A percentile compares a stretch with the other conserved stretches of the same genome.
These are phyloP conservation scores for Luperina testacea DNA, from an alignment of 2,888 invertebrate species.

Conservation along the genomic window DNA sequence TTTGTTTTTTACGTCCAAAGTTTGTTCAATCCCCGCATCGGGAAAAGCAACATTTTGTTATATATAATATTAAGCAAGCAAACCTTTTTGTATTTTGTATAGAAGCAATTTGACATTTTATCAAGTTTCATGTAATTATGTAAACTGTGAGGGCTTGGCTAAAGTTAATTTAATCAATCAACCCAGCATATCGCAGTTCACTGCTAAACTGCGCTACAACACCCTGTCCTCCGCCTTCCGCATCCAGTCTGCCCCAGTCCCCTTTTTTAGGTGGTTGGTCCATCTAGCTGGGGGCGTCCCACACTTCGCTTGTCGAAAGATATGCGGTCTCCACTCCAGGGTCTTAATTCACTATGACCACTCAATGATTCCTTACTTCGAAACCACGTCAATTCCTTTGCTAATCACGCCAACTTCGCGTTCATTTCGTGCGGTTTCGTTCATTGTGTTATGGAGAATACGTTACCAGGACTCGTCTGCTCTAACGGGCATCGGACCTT, in stretches of 20 bases:
- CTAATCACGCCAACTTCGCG: background rate
- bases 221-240: background rate
- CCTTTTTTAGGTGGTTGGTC: background rate
- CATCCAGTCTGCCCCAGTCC: background rate
- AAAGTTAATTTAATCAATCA: background rate
- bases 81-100: background rate
- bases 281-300: background rate
- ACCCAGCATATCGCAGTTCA: background rate
- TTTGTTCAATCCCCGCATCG: background rate
- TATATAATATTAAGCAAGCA: background rate
- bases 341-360: background rate
- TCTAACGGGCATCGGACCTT: background rate
- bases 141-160: background rate
- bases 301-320: background rate
- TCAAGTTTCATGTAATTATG: background rate
- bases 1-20: constrained; percentile 4
- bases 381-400: background rate
- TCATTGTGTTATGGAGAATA: too few species aligned
- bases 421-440: too few species aligned
- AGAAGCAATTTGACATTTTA: background rate
- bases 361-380: background rate
- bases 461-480: background rate
- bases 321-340: background rate
- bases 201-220: background rate
- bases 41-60: background rate